Conservation (phyloP, 2,888 invertebrate genomes). For the Timema podura region DNA sequence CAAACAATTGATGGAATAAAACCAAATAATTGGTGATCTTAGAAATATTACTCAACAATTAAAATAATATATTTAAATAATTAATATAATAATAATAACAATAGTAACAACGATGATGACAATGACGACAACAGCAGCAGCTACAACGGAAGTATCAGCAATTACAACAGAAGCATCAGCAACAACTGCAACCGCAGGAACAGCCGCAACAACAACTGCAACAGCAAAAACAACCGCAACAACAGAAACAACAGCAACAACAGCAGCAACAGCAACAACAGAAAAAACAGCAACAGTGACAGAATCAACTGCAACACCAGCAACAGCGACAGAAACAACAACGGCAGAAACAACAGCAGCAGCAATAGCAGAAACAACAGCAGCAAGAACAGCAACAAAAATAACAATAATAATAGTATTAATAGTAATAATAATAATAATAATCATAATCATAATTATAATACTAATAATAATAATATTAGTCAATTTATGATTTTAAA, state of each 20-base stretch:
- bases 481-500: no score
- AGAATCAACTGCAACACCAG: slow-evolving; percentile 6
- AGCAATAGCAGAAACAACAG: background rate
- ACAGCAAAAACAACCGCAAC: slow-evolving; percentile 35
- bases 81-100: background rate
- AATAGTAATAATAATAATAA: no score
- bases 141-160: background rate
- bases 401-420: no score
- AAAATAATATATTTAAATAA: no score
- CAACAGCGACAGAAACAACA: slow-evolving; percentile 15
- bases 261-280: slow-evolving; percentile 15
- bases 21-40: no score
- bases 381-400: slow-evolving; percentile 2
- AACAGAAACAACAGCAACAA: slow-evolving; percentile 16
- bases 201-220: slow-evolving; percentile 27
- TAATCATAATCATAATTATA: no score
- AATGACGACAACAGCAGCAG: background rate
- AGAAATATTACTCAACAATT: no score
- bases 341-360: background rate
- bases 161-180: background rate
- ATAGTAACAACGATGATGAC: background rate
- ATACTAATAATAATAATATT: no score
- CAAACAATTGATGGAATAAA: no score
- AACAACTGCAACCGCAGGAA: slow-evolving; percentile 30
- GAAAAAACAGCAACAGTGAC: slow-evolving; percentile 12